Base-by-base conservation (phyloP, 2,113 vertebrate species). In the Podarcis cretensis region DNA sequence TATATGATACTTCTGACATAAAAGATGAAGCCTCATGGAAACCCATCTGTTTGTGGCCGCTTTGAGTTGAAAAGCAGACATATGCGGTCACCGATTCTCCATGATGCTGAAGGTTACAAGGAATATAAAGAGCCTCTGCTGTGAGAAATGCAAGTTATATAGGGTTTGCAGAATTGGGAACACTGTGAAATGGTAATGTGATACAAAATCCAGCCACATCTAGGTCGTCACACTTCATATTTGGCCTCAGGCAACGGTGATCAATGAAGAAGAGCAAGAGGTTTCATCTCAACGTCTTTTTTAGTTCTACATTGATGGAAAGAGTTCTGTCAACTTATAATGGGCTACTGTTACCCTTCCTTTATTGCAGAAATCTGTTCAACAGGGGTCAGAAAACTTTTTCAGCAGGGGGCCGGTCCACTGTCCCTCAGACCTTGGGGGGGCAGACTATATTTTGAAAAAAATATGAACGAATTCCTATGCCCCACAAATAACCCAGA, bases 21-120 rank as follows among this genome's bases (percentile, higher is more conserved):
- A 32, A 75, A 93, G 75, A 89, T 76, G 10, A 89, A 48, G 6
- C 81, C 20, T 48, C 85, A 71, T 91, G 76, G 83, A 87, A 32
- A 83, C 86, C 37, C 89, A 79, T 89, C 57, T 86, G 20, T 0
- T 5, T 81, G 69, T 69, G 43, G 14, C 32, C 85, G 80, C 73
- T 81, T 66, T 65, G 87, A 66, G 16, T 37, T 27, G 91, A 48
- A 91, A 90, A 91, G 79, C 3, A 40, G 54, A 40, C 68, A 90
- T 37, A 83, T 91, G 88, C 85, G 48, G 90, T 89, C 89, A 94
- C 37, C 84, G 81, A 30, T 81, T 88, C 69, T 14, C 5, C 71
- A 6, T 84, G 57, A 63, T 63, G n/a, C 84, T 73, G 59, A 91
- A 40, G 89, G 88, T 85, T 87, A 89, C 74, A 73, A 25, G 87